Conservation (phyloP, 92 coral and sea anemone species). For the Palythoa grandiflora region DNA sequence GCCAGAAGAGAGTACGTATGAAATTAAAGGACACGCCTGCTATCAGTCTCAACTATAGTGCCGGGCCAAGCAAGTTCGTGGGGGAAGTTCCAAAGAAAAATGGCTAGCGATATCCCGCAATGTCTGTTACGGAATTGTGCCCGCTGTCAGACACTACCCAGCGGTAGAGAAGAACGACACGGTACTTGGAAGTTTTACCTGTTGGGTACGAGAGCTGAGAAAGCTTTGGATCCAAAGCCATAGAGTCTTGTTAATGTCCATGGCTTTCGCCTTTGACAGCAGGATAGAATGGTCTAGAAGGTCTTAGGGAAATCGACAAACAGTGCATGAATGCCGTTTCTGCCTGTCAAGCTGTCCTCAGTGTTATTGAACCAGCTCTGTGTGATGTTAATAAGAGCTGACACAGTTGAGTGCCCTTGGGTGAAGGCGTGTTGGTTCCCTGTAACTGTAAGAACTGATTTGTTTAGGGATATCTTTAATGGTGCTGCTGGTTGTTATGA, state of each 20-base stretch:
- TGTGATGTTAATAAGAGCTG: slow-evolving; percentile 26
- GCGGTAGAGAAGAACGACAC: not conserved
- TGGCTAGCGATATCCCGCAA: too few relatives aligned
- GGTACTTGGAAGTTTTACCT: slow-evolving; percentile 23
- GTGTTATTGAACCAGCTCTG: slow-evolving; percentile 54
- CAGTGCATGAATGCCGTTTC: slow-evolving; percentile 42
- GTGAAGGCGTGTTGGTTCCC: slow-evolving; percentile 45
- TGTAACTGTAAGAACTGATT: not conserved
- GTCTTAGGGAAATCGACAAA: slow-evolving; percentile 11
- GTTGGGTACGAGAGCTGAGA: slow-evolving; percentile 31
- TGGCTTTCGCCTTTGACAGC: slow-evolving; percentile 21
- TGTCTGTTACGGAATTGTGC: too few relatives aligned
- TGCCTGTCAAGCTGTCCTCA: slow-evolving; percentile 23
- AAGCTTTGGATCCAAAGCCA: not conserved
- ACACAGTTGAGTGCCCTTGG: not conserved
- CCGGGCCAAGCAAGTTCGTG: too few relatives aligned
- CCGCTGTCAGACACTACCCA: too few relatives aligned
- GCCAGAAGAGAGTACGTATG: too few relatives aligned
- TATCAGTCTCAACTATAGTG: too few relatives aligned
- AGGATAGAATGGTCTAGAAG: slow-evolving; percentile 37
- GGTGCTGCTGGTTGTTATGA: slow-evolving; percentile 17
- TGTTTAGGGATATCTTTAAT: slow-evolving; percentile 1
- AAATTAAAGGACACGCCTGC: too few relatives aligned
- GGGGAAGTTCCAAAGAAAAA: too few relatives aligned
- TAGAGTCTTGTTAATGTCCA: slow-evolving; percentile 14